phyloP scores from a whole-genome alignment of 2,888 invertebrate genomes.

The Polyploca ridens region DNA sequence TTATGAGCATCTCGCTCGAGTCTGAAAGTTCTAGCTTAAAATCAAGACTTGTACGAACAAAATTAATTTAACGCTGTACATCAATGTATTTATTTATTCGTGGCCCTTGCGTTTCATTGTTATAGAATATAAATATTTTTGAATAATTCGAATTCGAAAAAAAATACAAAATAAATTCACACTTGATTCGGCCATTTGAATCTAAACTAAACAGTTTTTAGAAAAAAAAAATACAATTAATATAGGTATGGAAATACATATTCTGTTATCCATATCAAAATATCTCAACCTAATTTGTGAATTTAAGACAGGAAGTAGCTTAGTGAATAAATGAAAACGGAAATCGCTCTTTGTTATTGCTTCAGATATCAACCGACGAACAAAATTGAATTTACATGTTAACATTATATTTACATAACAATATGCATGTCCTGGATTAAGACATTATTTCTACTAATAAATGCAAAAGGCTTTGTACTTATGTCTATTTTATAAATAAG shows the following conservation, averaged over 20 bases:
- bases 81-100: neutral
- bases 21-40: conserved; percentile 3
- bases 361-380: neutral
- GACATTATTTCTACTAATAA: neutral
- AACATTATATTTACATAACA: neutral
- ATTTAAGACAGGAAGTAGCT: too few species aligned
- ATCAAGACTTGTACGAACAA: neutral
- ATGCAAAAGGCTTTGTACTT: neutral
- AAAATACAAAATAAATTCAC: too few species aligned
- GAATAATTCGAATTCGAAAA: too few species aligned
- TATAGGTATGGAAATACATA: too few species aligned
- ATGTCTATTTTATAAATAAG: too few species aligned
- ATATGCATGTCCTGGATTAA: neutral
- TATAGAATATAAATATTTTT: neutral
- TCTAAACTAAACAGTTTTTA: too few species aligned
- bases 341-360: neutral
- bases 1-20: conserved; percentile 7
- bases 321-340: too few species aligned
- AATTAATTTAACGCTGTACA: neutral
- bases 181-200: too few species aligned
- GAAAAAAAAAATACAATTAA: too few species aligned
- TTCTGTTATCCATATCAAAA: too few species aligned
- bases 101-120: neutral
- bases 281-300: too few species aligned
- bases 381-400: neutral